Evolutionary conservation across 2,797 vertebrate species (phyloP), one percentile per base, ranked within the genome.

Genomic region (Lophius americanus): DNA sequence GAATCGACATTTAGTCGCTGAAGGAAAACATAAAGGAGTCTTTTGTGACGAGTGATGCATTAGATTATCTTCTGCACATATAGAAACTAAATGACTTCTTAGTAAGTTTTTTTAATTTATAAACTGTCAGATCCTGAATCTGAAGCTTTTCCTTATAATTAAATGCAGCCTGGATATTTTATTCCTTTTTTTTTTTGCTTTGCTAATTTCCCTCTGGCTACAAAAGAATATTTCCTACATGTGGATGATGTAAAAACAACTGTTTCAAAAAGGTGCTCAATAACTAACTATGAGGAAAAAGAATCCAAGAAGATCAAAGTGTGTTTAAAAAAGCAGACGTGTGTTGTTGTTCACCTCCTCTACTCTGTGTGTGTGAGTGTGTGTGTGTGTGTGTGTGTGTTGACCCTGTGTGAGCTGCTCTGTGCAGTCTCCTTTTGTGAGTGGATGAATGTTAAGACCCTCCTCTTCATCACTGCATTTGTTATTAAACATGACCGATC

Each of bases 201-300:
- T 11, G 49, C 44, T 42, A 36, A 84, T 85, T 79, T 82, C 72
- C 56, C 73, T 76, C 65, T 54, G 68, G 82, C 70, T 76, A 68
- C 87, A 81, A 75, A 85, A 76, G 78, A 23, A 78, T 75, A 81
- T 74, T 50, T 76, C 61, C 48, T 56, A 71, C 50, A 38, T 55
- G 58, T 85, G 70, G 60, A 67, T 82, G 7, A 69, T 73, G 55
- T 38, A 51, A 65, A 51, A 52, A 60, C 51, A 72, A 85, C 82
- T 70, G 70, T 85, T 91, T 92, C 90, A 91, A 80, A 77, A 92
- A 87, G 91, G 91, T 92, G 90, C 90, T 92, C 85, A 76, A 60
- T 78, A 50, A 87, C 79, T 89, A 88, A 90, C 71, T 64, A 12
- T 73, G 67, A 70, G 63, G 57, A n/a, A 51, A 5, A 48, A 3